Conservation (phyloP, 2,113 vertebrate genomes). For the Labeo rohita region DNA sequence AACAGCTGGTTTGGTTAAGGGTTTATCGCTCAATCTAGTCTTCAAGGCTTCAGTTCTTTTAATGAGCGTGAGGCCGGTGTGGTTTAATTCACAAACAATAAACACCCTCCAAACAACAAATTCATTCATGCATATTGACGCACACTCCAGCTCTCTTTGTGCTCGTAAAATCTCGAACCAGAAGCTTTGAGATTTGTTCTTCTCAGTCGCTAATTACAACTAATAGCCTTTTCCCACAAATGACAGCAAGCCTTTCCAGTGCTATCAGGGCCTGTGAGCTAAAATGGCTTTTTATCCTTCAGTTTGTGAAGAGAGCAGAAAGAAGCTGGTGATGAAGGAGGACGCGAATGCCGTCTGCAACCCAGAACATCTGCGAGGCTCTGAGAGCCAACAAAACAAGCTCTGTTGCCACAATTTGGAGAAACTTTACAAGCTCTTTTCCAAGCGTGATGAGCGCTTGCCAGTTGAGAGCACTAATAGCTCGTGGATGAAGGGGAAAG, state of each 20-base stretch:
- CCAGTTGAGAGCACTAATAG: not conserved
- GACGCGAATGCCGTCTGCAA: slow-evolving; percentile 63
- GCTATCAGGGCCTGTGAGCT: not conserved
- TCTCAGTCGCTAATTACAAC: not conserved
- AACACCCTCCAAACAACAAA: slow-evolving; percentile 10
- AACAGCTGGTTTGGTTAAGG: not conserved
- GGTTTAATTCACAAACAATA: not conserved
- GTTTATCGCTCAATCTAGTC: not conserved
- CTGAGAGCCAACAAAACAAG: slow-evolving; percentile 69
- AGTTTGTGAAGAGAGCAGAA: slow-evolving; percentile 34
- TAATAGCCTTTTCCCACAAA: not conserved
- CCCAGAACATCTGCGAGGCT: slow-evolving; percentile 63
- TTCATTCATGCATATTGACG: not conserved
- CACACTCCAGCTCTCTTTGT: not conserved
- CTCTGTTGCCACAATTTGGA: slow-evolving; percentile 59
- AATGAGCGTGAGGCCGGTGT: not conserved
- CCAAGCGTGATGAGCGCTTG: not conserved
- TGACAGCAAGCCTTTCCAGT: not conserved
- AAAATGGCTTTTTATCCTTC: slow-evolving; percentile 36
- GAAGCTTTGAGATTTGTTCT: not conserved
- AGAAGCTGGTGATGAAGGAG: slow-evolving; percentile 53
- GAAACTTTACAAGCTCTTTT: slow-evolving; percentile 56
- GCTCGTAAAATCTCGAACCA: not conserved
- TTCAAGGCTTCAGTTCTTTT: not conserved
- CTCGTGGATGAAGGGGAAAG: not conserved